phyloP scores from a whole-genome alignment of 2,113 vertebrate genomes.

The Xenopus tropicalis region DNA sequence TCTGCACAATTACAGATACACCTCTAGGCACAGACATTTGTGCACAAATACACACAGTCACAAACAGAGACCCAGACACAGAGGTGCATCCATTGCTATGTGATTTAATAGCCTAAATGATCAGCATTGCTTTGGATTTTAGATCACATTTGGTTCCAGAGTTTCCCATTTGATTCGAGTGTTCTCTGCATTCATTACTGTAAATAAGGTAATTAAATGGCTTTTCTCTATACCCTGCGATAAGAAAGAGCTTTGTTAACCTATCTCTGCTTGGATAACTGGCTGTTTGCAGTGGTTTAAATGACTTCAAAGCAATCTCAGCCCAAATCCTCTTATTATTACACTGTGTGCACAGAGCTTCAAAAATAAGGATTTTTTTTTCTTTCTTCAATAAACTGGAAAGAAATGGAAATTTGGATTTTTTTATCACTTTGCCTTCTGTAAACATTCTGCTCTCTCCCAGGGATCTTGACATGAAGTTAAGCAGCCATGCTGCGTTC shows the following conservation, averaged over 20 bases:
- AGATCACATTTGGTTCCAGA: too few relatives aligned
- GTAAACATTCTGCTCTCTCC: slow-evolving; percentile 24
- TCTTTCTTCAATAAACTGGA: slow-evolving; percentile 7
- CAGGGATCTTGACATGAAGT: slow-evolving; percentile 37
- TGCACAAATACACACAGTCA: too few relatives aligned
- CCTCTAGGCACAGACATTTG: too few relatives aligned
- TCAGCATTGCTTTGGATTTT: too few relatives aligned
- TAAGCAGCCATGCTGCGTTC: slow-evolving; percentile 37
- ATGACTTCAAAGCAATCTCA: slow-evolving; percentile 49
- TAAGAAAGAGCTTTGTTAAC: slow-evolving; percentile 25
- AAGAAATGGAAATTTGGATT: slow-evolving; percentile 3
- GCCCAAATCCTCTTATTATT: slow-evolving; percentile 53
- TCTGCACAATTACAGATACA: too few relatives aligned
- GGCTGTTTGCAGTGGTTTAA: slow-evolving; percentile 49
- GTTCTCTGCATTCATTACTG: slow-evolving; percentile 36
- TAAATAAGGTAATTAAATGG: slow-evolving; percentile 2
- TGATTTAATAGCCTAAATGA: too few relatives aligned
- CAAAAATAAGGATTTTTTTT: neutral
- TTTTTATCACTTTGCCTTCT: slow-evolving; percentile 5
- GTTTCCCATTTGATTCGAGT: too few relatives aligned
- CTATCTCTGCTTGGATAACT: slow-evolving; percentile 34
- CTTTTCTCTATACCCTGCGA: slow-evolving; percentile 16
- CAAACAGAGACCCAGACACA: too few relatives aligned
- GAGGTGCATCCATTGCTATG: too few relatives aligned
- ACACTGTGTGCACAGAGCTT: slow-evolving; percentile 49